phyloP scores from a whole-genome alignment of 2,113 vertebrate species.

The Embiotoca jacksoni region DNA sequence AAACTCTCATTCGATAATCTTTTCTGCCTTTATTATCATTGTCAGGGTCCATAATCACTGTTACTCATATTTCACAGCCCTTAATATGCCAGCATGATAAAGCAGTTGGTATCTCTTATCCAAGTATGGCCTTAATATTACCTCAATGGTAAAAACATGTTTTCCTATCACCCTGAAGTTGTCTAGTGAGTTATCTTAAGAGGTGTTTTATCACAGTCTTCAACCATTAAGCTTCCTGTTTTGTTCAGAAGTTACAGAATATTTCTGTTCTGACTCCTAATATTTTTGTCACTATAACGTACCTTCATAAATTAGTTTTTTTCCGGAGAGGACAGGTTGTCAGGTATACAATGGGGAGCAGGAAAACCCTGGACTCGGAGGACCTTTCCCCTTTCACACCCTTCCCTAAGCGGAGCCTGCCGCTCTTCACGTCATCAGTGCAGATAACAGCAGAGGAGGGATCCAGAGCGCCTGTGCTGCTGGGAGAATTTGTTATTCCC shows the following conservation, averaged over 20 bases:
- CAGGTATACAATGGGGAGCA: slow-evolving; percentile 80
- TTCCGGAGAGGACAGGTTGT: slow-evolving; percentile 76
- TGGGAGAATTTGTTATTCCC: slow-evolving; percentile 82
- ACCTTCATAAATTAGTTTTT: slow-evolving; percentile 74
- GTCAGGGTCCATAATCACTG: not conserved
- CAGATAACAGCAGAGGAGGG: slow-evolving; percentile 55
- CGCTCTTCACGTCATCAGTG: slow-evolving; percentile 72
- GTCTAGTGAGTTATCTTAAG: slow-evolving; percentile 55
- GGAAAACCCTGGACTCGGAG: slow-evolving; percentile 76
- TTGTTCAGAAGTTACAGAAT: slow-evolving; percentile 55
- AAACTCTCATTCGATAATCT: not conserved
- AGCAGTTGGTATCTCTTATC: slow-evolving; percentile 17
- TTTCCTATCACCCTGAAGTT: slow-evolving; percentile 34
- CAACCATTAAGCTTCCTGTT: slow-evolving; percentile 75
- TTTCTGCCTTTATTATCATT: not conserved
- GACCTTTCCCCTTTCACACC: slow-evolving; percentile 78
- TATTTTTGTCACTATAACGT: slow-evolving; percentile 61
- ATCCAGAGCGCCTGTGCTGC: slow-evolving; percentile 54
- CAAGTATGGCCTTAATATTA: not conserved
- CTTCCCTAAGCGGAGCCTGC: slow-evolving; percentile 53
- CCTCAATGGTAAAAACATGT: not conserved
- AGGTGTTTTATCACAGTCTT: slow-evolving; percentile 47
- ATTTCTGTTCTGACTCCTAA: slow-evolving; percentile 46
- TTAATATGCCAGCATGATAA: not conserved
- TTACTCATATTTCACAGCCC: not conserved